Evolutionary conservation across 2,888 invertebrate species (phyloP).

Genomic region (Hirtodrosophila trivittata): DNA sequence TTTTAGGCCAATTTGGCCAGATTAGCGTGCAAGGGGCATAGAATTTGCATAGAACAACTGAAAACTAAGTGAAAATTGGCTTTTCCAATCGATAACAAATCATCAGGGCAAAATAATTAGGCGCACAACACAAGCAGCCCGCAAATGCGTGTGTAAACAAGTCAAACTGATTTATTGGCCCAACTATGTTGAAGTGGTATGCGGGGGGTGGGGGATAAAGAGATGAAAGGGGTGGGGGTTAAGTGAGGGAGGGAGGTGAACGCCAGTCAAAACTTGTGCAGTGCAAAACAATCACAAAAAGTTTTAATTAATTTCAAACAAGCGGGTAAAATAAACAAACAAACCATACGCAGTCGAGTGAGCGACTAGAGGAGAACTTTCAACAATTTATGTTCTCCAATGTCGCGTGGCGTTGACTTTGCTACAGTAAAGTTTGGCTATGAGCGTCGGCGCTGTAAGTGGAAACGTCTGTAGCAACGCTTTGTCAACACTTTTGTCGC

Average conservation of each 20-base stretch:
- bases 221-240: conserved; percentile 2
- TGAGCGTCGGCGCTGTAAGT: background rate
- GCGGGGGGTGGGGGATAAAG: background rate
- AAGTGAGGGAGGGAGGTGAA: background rate
- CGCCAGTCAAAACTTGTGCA: conserved; percentile 39
- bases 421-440: conserved; percentile 43
- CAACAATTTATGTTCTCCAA: conserved; percentile 54
- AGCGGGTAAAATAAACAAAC: conserved; percentile 50
- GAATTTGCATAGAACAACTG: conserved; percentile 7
- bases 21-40: conserved; percentile 20
- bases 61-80: conserved; percentile 15
- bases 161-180: conserved; percentile 38
- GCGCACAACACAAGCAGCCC: conserved; percentile 11
- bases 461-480: conserved; percentile 25
- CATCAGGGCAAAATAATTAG: conserved; percentile 31
- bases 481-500: conserved; percentile 53
- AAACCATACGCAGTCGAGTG: background rate
- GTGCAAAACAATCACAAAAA: conserved; percentile 70
- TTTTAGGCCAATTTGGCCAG: conserved; percentile 13
- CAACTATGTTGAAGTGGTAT: conserved; percentile 14
- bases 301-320: conserved; percentile 78
- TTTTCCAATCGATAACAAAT: conserved; percentile 28
- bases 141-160: conserved; percentile 45
- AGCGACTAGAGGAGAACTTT: conserved; percentile 47
- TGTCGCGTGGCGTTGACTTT: conserved; percentile 42